Evolutionary conservation across 2,113 vertebrate genomes (phyloP).

Genomic region (Cyprinus carpio): DNA sequence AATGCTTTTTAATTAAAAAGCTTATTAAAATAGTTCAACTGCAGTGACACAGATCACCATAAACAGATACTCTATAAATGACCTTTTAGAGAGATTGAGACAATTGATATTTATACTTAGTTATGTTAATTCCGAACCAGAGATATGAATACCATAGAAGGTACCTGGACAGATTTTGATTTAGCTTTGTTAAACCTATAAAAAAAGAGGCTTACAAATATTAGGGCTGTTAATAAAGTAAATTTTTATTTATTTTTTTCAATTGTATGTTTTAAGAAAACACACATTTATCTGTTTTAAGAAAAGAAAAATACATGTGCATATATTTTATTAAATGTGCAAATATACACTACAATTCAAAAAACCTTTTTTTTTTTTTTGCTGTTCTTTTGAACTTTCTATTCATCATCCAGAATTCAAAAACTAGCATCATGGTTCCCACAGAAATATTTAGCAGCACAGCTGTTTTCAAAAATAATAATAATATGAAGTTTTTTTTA

Average conservation of each 20-base stretch:
- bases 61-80: neutral
- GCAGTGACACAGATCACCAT: neutral
- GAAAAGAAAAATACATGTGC: neutral
- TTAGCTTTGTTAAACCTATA: no score
- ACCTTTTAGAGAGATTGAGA: neutral
- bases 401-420: no score
- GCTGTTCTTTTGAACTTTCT: neutral
- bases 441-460: no score
- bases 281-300: neutral
- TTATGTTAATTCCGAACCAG: neutral
- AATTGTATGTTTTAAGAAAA: neutral
- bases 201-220: neutral
- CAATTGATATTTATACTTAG: neutral
- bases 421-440: no score
- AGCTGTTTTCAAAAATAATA: no score
- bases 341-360: neutral
- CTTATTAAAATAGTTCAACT: neutral
- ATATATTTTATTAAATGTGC: neutral
- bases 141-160: no score
- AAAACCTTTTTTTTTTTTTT: no score
- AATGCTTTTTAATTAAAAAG: neutral
- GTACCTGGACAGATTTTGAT: no score
- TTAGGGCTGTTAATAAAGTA: neutral
- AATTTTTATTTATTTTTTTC: rapidly evolving
- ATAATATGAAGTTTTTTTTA: neutral